A percentile compares a stretch with the other conserved stretches of the same genome.
These are phyloP conservation scores for Coronaproctus castanopsis DNA, from an alignment of 2,888 invertebrate species.

Conservation along the genomic window DNA sequence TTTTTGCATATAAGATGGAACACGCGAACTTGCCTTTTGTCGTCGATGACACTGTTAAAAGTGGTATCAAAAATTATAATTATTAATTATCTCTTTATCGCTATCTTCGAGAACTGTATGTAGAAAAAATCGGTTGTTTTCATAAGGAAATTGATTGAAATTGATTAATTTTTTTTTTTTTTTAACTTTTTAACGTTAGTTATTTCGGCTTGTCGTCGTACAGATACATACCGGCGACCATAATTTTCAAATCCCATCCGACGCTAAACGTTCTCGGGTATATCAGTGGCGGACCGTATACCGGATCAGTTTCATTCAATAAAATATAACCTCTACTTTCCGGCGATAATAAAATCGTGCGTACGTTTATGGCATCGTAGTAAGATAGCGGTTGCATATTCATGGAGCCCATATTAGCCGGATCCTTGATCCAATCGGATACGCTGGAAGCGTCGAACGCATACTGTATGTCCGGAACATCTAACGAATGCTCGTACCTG, in stretches of 20 bases:
- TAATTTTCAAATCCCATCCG: slow-evolving; percentile 26
- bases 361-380: slow-evolving; percentile 31
- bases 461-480: slow-evolving; percentile 42
- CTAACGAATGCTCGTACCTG: slow-evolving; percentile 16
- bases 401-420: slow-evolving; percentile 31
- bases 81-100: no score
- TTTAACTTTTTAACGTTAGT: no score
- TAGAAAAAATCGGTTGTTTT: no score
- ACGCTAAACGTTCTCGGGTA: slow-evolving; percentile 45
- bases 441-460: slow-evolving; percentile 39
- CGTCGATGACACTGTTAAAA: no score
- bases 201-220: no score
- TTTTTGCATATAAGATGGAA: no score
- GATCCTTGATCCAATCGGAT: slow-evolving; percentile 36
- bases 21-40: no score
- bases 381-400: slow-evolving; percentile 37
- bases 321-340: slow-evolving; percentile 40
- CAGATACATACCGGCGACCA: slow-evolving; percentile 25
- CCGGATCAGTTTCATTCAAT: slow-evolving; percentile 46
- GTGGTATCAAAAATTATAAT: no score
- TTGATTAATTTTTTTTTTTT: no score
- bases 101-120: no score
- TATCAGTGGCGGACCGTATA: slow-evolving; percentile 47
- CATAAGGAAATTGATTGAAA: no score
- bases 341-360: slow-evolving; percentile 40